Evolutionary conservation across 2,113 vertebrate species (phyloP).

Genomic region (Muntiacus muntjak): DNA sequence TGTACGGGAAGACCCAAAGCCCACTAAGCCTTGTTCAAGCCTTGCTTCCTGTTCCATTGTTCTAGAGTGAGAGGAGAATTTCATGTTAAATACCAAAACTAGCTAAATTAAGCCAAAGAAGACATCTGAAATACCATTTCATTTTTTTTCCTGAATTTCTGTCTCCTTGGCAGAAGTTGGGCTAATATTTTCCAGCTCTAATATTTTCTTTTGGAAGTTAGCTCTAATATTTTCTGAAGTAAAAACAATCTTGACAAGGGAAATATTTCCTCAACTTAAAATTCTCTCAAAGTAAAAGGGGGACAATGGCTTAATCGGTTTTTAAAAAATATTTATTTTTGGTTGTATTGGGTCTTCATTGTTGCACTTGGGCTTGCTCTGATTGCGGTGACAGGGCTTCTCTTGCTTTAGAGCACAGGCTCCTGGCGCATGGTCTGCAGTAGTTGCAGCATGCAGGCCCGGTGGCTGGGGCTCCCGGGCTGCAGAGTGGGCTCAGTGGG

Average conservation of each 20-base stretch:
- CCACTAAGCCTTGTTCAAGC: background rate
- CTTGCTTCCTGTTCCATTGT: background rate
- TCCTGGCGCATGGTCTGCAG: background rate
- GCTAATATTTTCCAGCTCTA: background rate
- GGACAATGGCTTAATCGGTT: background rate
- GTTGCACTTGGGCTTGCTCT: background rate
- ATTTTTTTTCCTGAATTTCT: background rate
- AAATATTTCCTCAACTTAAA: background rate
- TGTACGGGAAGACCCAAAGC: background rate
- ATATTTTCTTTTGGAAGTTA: background rate
- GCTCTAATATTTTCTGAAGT: background rate
- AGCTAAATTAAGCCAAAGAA: background rate
- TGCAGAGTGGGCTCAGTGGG: background rate
- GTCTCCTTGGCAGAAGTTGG: background rate
- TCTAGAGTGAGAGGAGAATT: background rate
- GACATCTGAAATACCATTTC: background rate
- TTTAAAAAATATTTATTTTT: background rate
- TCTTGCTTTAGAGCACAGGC: background rate
- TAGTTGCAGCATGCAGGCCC: background rate
- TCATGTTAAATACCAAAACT: background rate
- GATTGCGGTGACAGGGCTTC: background rate
- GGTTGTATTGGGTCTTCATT: background rate
- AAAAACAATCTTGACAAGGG: background rate
- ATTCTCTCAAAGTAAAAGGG: background rate
- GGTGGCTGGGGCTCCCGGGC: background rate